Evolutionary conservation across 2,797 vertebrate species (phyloP).

Genomic region (Hybognathus amarus): DNA sequence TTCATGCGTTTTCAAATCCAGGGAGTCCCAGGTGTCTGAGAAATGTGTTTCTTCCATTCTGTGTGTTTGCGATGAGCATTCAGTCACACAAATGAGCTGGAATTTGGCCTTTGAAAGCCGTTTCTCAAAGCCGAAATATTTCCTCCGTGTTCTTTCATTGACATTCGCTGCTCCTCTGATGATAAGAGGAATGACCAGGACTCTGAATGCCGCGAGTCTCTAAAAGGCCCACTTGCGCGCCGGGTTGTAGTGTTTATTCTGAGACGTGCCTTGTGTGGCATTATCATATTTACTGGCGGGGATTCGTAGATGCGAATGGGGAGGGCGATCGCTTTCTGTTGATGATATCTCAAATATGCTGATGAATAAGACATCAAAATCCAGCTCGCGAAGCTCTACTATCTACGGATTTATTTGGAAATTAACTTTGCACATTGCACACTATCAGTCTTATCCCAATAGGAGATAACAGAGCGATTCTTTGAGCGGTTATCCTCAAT

Average conservation of each 20-base stretch:
- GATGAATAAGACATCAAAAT: background rate
- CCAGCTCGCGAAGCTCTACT: background rate
- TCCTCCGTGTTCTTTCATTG: slow-evolving; percentile 27
- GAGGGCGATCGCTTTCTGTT: background rate
- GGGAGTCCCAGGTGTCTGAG: slow-evolving; percentile 8
- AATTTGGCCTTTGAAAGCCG: slow-evolving; percentile 28
- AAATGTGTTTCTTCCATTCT: background rate
- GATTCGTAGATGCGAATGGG: background rate
- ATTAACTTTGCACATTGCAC: background rate
- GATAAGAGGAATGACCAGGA: slow-evolving; percentile 22
- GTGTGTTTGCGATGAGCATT: background rate
- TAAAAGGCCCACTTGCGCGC: background rate
- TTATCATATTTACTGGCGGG: slow-evolving; percentile 39
- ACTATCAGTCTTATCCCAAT: background rate
- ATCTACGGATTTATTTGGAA: background rate
- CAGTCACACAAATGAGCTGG: slow-evolving; percentile 23
- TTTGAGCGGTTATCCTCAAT: background rate
- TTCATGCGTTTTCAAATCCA: background rate
- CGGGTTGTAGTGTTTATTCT: slow-evolving; percentile 27
- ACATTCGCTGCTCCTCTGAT: slow-evolving; percentile 37
- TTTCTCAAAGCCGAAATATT: slow-evolving; percentile 12
- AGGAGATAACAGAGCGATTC: background rate
- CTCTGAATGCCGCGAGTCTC: slow-evolving; percentile 26
- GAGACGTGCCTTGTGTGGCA: background rate
- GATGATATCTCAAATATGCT: slow-evolving; percentile 12